Conservation (phyloP, 1,140 invertebrate species). For the Nixonia krombeini region DNA sequence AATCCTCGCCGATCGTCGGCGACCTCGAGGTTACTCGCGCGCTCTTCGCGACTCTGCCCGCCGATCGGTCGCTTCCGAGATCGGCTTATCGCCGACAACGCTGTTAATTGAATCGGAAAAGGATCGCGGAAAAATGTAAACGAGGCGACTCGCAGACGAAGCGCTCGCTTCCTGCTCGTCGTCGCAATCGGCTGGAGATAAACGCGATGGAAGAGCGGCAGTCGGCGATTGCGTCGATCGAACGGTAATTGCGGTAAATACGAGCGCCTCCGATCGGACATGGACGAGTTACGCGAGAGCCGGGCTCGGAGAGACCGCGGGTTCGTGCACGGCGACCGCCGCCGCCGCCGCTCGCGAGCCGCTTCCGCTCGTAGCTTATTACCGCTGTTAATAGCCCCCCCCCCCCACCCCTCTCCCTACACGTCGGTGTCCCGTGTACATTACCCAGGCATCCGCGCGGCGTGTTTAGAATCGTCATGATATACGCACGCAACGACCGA, state of each 20-base stretch:
- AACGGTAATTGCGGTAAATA: constrained; percentile 28
- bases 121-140: too few species aligned
- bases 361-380: too few species aligned
- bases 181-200: constrained; percentile 39
- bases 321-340: constrained; percentile 22
- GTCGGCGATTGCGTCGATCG: constrained; percentile 36
- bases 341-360: too few species aligned
- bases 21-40: too few species aligned
- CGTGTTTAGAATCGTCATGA: constrained; percentile 11
- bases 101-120: too few species aligned
- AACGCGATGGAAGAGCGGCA: constrained; percentile 5
- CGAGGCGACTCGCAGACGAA: too few species aligned
- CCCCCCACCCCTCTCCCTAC: too few species aligned
- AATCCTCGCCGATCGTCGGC: too few species aligned
- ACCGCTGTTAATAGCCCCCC: constrained; percentile 30
- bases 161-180: too few species aligned
- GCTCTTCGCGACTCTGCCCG: not conserved
- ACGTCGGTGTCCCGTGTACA: too few species aligned
- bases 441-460: too few species aligned
- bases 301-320: constrained; percentile 4
- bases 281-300: constrained; percentile 18
- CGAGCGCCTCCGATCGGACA: constrained; percentile 31
- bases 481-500: not conserved
- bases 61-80: not conserved
- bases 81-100: too few species aligned